Percentiles rank a stretch among this genome's conserved stretches.
phyloP scores from a whole-genome alignment of 2,888 invertebrate genomes.

The Boloria euphrosyne region DNA sequence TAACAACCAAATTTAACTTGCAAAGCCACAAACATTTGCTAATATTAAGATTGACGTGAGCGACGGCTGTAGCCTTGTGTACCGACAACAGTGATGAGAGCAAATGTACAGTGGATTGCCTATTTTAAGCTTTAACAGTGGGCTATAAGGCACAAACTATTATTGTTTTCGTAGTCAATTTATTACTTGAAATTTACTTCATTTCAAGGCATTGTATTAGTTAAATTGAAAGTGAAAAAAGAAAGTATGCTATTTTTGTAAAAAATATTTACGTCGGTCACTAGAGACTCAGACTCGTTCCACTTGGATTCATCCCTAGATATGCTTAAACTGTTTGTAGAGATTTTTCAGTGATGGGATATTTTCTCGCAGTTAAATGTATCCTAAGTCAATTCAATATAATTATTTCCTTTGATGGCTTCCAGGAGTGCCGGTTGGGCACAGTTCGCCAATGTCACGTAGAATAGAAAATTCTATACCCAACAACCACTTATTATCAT shows the following conservation, averaged over 20 bases:
- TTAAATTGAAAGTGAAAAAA: neutral
- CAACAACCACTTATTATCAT: too few species aligned
- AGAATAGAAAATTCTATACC: too few species aligned
- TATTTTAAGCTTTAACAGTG: neutral
- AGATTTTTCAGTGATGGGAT: too few species aligned
- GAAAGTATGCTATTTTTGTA: neutral
- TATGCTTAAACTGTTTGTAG: too few species aligned
- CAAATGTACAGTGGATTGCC: neutral
- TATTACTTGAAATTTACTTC: neutral
- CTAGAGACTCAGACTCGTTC: too few species aligned
- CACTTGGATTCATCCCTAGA: too few species aligned
- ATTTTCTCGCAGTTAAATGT: too few species aligned
- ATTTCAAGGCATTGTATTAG: neutral
- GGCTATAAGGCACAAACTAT: neutral
- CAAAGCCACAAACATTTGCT: slow-evolving; percentile 14
- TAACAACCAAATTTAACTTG: slow-evolving; percentile 8
- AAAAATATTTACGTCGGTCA: too few species aligned
- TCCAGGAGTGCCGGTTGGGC: too few species aligned
- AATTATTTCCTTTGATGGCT: too few species aligned
- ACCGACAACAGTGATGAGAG: neutral
- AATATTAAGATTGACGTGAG: slow-evolving; percentile 15
- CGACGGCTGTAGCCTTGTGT: neutral
- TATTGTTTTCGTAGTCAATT: neutral
- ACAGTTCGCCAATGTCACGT: too few species aligned
- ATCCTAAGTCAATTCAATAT: too few species aligned